These are phyloP conservation scores for Holothuria scabra DNA, from an alignment of 53 echinoderm and acorn worm species.

Conservation along the genomic window DNA sequence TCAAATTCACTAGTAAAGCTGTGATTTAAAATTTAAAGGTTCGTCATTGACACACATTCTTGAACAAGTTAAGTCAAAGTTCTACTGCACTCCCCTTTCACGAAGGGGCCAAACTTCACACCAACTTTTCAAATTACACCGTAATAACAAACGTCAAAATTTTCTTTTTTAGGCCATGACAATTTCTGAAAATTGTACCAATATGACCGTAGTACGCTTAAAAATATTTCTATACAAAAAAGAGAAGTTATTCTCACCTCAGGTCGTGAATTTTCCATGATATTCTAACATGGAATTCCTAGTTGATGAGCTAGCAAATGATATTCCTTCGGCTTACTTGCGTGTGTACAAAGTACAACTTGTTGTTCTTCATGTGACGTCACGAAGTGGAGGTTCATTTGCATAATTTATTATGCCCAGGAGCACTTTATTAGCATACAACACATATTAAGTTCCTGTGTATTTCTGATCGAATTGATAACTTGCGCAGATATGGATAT, in stretches of 20 bases:
- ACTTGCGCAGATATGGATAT: conserved; percentile 6
- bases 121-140: conserved; percentile 70
- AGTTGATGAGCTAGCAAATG: conserved; percentile 71
- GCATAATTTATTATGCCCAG: conserved; percentile 94
- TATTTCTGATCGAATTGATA: conserved; percentile 39
- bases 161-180: conserved; percentile 53
- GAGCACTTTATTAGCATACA: conserved; percentile 35
- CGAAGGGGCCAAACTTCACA: conserved; percentile 88
- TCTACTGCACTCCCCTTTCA: conserved; percentile 44
- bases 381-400: conserved; percentile 70
- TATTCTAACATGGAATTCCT: conserved; percentile 63
- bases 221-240: conserved; percentile 59
- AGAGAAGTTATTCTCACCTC: conserved; percentile 71
- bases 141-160: conserved; percentile 74
- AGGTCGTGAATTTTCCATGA: conserved; percentile 88
- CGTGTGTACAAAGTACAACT: conserved; percentile 79
- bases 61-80: conserved; percentile 52
- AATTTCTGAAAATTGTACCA: conserved; percentile 66
- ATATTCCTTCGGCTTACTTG: conserved; percentile 65
- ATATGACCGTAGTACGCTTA: conserved; percentile 56
- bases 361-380: conserved; percentile 97
- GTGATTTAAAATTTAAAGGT: conserved; percentile 48
- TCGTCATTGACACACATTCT: conserved; percentile 61
- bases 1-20: background rate
- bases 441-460: conserved; percentile 39